A percentile compares a stretch with the other conserved stretches of the same genome.
phyloP scores from a whole-genome alignment of 1,140 invertebrate species.

The Neelides sp. region DNA sequence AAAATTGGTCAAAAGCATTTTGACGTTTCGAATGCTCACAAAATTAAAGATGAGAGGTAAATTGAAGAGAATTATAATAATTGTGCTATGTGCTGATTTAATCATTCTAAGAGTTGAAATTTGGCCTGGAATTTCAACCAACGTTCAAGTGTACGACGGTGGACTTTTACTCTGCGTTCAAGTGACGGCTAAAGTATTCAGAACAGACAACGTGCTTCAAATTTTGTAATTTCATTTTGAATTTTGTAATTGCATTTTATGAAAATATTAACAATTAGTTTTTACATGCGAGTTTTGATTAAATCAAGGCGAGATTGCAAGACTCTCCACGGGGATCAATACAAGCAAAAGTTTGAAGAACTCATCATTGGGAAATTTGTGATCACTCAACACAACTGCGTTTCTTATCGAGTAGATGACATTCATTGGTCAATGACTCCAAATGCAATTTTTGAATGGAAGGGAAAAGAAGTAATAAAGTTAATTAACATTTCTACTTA shows the following conservation, averaged over 20 bases:
- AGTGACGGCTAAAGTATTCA: conserved; percentile 65
- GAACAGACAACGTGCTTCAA: conserved; percentile 61
- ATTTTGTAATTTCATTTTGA: conserved; percentile 45
- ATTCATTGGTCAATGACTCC: conserved; percentile 55
- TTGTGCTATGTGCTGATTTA: neutral
- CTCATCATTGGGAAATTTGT: conserved; percentile 55
- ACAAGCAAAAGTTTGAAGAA: conserved; percentile 40
- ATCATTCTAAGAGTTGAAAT: conserved; percentile 52
- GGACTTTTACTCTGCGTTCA: conserved; percentile 75
- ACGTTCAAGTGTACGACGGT: conserved; percentile 67
- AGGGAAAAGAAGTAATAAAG: neutral
- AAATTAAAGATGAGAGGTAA: conserved; percentile 57
- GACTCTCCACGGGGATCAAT: neutral
- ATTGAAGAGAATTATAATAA: neutral
- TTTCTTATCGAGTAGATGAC: conserved; percentile 76
- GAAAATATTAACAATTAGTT: neutral
- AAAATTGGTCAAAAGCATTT: conserved; percentile 65
- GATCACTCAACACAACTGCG: conserved; percentile 83
- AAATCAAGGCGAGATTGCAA: neutral
- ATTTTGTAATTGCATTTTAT: neutral
- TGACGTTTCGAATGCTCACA: conserved; percentile 51
- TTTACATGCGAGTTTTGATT: neutral
- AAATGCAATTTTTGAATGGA: conserved; percentile 40
- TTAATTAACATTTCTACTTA: neutral
- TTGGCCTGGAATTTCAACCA: conserved; percentile 72